Percentiles rank a stretch among this genome's conserved stretches.
These are phyloP conservation scores for Rutpela maculata DNA, from an alignment of 2,888 invertebrate genomes.

Conservation along the genomic window DNA sequence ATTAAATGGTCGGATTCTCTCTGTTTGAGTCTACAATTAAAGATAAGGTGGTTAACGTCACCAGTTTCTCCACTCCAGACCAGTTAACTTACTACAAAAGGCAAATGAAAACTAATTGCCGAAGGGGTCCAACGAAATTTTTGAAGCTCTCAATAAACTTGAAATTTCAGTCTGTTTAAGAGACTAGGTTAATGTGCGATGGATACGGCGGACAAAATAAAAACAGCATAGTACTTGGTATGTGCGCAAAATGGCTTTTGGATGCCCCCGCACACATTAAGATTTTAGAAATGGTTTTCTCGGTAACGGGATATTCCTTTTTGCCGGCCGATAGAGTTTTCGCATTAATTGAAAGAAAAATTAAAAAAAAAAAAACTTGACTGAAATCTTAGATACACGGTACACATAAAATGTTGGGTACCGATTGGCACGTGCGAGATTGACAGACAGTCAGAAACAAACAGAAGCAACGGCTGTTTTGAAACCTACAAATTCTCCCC, in stretches of 20 bases:
- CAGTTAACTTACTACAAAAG: background rate
- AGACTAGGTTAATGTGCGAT: constrained; percentile 14
- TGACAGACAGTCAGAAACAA: constrained; percentile 23
- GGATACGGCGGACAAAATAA: constrained; percentile 23
- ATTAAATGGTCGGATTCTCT: no score
- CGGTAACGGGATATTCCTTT: constrained; percentile 26
- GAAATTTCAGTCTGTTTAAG: background rate
- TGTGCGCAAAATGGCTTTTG: constrained; percentile 12
- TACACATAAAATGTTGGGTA: constrained; percentile 9
- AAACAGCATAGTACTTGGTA: constrained; percentile 13
- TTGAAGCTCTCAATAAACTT: constrained; percentile 1
- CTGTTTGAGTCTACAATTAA: constrained; percentile 21
- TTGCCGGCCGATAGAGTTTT: constrained; percentile 22
- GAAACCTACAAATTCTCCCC: background rate
- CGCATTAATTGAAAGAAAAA: constrained; percentile 15
- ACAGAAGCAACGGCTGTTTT: background rate
- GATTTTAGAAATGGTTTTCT: constrained; percentile 17
- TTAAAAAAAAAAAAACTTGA: constrained; percentile 3
- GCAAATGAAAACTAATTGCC: background rate
- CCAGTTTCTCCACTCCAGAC: no score
- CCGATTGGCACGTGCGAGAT: constrained; percentile 3
- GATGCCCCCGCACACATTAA: constrained; percentile 14
- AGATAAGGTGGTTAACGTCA: no score
- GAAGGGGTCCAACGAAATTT: constrained; percentile 25
- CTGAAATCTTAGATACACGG: constrained; percentile 14